phyloP scores from a whole-genome alignment of 2,113 vertebrate genomes.

The Coptodon rendalli region DNA sequence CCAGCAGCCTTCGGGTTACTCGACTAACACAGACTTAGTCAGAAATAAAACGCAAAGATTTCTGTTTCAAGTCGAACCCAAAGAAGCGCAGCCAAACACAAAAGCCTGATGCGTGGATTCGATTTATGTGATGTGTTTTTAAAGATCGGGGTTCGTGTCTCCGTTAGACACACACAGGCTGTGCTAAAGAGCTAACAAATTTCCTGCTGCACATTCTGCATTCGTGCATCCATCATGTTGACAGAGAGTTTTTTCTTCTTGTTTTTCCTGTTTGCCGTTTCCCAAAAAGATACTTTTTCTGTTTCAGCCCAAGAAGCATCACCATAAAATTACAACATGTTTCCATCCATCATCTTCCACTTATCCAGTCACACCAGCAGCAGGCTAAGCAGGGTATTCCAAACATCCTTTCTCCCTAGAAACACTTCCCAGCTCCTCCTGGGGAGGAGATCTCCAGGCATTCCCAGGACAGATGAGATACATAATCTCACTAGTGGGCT shows the following conservation, averaged over 20 bases:
- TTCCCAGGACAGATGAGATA: neutral
- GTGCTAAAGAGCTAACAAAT: neutral
- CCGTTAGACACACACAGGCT: neutral
- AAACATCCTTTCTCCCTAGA: neutral
- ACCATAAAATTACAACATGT: neutral
- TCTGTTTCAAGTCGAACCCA: neutral
- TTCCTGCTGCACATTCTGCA: neutral
- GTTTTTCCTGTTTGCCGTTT: neutral
- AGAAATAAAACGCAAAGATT: neutral
- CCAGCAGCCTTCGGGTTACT: neutral
- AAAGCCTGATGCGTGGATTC: neutral
- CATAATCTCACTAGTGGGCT: neutral
- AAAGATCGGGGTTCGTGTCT: neutral
- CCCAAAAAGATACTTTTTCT: neutral
- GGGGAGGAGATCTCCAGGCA: neutral
- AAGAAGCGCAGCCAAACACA: neutral
- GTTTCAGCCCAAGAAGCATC: neutral
- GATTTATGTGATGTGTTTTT: neutral
- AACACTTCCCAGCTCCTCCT: neutral
- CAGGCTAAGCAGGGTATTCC: neutral
- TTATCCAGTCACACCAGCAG: neutral
- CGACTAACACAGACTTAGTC: neutral
- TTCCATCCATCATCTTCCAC: neutral
- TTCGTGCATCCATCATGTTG: neutral
- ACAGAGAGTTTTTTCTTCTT: neutral